Evolutionary conservation across 2,113 vertebrate genomes (phyloP).

Genomic region (Rhombomys opimus): DNA sequence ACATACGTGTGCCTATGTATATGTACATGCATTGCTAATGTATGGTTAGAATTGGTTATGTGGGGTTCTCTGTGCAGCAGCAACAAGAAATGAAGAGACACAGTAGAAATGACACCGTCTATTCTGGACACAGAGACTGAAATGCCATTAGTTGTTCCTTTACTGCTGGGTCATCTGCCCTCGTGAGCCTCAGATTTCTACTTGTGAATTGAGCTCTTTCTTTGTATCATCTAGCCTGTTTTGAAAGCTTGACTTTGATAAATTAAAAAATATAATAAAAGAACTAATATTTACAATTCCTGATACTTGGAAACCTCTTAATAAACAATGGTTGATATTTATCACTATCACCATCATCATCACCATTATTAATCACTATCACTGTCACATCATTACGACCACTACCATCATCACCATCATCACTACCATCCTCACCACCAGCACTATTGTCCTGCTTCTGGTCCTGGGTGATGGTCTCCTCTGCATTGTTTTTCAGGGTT

Average conservation of each 20-base stretch:
- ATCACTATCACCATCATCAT: neutral
- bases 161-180: neutral
- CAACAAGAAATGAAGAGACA: too few species aligned
- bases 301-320: neutral
- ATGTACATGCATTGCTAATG: neutral
- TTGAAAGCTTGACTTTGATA: slow-evolving; percentile 1
- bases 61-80: rapidly evolving
- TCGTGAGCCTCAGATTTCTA: neutral
- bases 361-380: neutral
- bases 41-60: neutral
- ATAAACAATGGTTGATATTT: neutral
- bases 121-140: rapidly evolving
- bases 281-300: neutral
- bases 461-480: neutral
- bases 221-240: neutral
- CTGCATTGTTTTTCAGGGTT: neutral
- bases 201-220: neutral
- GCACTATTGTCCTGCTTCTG: neutral
- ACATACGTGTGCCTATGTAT: neutral
- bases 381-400: too few species aligned
- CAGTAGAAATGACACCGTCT: rapidly evolving
- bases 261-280: neutral
- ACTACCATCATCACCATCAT: rapidly evolving
- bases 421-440: too few species aligned
- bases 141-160: rapidly evolving